A percentile compares a stretch with the other conserved stretches of the same genome.
Conservation (phyloP, 2,113 vertebrate species). For the Spea bombifrons region DNA sequence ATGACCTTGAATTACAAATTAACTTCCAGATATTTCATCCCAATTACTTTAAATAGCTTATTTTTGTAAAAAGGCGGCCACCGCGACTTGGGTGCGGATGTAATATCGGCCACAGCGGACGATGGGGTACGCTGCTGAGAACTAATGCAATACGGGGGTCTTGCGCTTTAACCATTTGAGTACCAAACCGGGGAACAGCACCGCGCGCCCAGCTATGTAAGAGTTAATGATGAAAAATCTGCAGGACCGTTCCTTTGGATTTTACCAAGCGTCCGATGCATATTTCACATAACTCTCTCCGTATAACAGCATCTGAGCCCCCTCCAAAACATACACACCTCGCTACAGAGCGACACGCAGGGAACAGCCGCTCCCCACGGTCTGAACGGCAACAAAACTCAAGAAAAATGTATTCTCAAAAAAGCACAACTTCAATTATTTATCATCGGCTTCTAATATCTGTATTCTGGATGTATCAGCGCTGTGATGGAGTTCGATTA, state of each 20-base stretch:
- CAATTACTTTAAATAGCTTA: not conserved
- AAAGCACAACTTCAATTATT: too few relatives aligned
- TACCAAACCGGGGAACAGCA: not conserved
- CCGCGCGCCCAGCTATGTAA: not conserved
- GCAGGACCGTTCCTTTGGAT: not conserved
- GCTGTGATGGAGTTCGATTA: too few relatives aligned
- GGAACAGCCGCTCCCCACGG: conserved; percentile 33
- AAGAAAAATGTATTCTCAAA: conserved; percentile 23
- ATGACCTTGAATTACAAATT: not conserved
- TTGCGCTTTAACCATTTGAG: not conserved
- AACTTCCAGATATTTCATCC: not conserved
- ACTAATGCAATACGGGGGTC: not conserved
- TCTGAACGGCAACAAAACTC: conserved; percentile 36
- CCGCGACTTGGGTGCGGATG: not conserved
- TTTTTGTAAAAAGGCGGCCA: not conserved
- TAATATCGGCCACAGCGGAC: not conserved
- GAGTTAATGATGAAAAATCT: not conserved
- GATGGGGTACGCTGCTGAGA: not conserved
- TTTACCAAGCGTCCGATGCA: conserved; percentile 33
- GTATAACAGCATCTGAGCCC: conserved; percentile 36
- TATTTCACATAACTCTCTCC: conserved; percentile 40
- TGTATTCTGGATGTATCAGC: too few relatives aligned
- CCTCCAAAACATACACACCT: conserved; percentile 46
- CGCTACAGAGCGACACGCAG: conserved; percentile 31
- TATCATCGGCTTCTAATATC: too few relatives aligned